Percentiles rank a stretch among this genome's conserved stretches.
phyloP scores from a whole-genome alignment of 2,797 vertebrate genomes.

The Crocodylus rhombifer region DNA sequence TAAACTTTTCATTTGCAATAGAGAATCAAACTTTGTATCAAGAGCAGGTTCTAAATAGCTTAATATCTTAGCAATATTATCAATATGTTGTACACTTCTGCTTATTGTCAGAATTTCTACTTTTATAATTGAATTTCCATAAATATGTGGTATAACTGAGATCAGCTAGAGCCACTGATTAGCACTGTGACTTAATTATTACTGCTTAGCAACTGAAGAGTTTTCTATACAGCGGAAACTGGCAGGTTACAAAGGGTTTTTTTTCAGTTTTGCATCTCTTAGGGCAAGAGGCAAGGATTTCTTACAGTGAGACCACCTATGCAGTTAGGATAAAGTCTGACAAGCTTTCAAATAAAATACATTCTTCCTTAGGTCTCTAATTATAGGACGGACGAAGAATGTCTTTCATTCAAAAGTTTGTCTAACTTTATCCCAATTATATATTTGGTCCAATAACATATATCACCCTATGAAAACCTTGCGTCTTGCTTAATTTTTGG shows the following conservation, averaged over 20 bases:
- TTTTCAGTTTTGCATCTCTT: not conserved
- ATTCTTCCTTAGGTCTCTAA: too few relatives aligned
- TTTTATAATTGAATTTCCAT: constrained; percentile 17
- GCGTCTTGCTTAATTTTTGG: too few relatives aligned
- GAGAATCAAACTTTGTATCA: not conserved
- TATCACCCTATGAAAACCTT: too few relatives aligned
- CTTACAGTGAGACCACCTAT: too few relatives aligned
- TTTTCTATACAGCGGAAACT: not conserved
- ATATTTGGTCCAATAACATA: too few relatives aligned
- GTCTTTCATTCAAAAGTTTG: too few relatives aligned
- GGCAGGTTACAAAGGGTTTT: not conserved
- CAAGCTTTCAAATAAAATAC: too few relatives aligned
- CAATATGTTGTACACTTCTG: not conserved
- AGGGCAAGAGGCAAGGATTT: not conserved
- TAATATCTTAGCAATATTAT: constrained; percentile 18
- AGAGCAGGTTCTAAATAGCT: not conserved
- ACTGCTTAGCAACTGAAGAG: not conserved
- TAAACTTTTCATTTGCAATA: not conserved
- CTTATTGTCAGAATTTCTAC: not conserved
- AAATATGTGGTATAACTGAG: constrained; percentile 2
- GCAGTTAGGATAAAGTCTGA: too few relatives aligned
- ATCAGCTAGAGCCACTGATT: not conserved
- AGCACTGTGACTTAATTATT: not conserved
- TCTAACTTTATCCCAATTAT: too few relatives aligned
- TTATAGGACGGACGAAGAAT: too few relatives aligned